Conservation (phyloP, 2,888 invertebrate genomes). For the Ophion obscuratus region DNA sequence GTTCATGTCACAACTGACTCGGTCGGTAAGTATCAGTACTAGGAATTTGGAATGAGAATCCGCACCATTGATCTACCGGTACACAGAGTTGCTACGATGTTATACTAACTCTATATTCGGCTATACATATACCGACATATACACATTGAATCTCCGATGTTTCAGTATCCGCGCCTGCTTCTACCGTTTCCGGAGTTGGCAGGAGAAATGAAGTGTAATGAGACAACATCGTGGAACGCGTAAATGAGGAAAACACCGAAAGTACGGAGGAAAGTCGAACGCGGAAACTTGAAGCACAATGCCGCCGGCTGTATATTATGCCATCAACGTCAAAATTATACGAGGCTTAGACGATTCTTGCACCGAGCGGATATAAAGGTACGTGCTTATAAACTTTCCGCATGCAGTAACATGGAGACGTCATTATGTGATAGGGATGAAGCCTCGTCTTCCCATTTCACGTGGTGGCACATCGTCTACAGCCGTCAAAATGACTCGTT, state of each 20-base stretch:
- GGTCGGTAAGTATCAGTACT: no score
- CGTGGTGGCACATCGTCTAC: background rate
- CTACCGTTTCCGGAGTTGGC: background rate
- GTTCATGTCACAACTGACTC: no score
- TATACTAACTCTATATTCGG: no score
- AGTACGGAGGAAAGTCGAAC: slow-evolving; percentile 49
- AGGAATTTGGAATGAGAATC: no score
- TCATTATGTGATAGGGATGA: slow-evolving; percentile 32
- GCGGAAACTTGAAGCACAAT: slow-evolving; percentile 61
- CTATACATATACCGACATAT: no score
- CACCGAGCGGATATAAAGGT: slow-evolving; percentile 27
- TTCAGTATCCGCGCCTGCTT: no score
- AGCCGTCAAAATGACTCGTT: slow-evolving; percentile 46
- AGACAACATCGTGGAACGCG: slow-evolving; percentile 16
- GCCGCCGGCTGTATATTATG: slow-evolving; percentile 54
- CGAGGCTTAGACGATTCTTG: slow-evolving; percentile 31
- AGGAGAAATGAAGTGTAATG: slow-evolving; percentile 25
- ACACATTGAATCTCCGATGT: no score
- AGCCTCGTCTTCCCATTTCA: background rate
- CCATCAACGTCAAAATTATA: slow-evolving; percentile 37
- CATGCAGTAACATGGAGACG: background rate
- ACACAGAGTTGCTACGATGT: no score
- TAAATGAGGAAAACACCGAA: slow-evolving; percentile 29
- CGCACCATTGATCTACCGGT: no score
- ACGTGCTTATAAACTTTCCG: slow-evolving; percentile 1